These are phyloP conservation scores for Chrysogorgia sp. DNA, from an alignment of 92 coral and sea anemone genomes.

Conservation along the genomic window DNA sequence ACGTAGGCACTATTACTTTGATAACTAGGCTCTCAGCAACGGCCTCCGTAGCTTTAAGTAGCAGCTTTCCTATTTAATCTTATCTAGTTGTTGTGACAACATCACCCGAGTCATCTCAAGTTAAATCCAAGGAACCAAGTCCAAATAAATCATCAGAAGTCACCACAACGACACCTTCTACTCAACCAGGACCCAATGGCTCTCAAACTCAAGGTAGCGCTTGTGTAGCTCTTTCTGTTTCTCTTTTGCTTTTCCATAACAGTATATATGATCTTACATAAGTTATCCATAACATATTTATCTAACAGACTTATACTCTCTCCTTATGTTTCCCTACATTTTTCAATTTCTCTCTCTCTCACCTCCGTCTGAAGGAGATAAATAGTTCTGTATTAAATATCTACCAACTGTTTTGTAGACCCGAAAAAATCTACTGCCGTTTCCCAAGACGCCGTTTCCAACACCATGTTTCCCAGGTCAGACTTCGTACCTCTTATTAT, in stretches of 20 bases:
- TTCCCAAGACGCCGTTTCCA: neutral
- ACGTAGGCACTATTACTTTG: too few relatives aligned
- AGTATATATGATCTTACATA: too few relatives aligned
- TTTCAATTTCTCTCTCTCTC: too few relatives aligned
- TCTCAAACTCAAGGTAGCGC: neutral
- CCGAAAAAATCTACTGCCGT: neutral
- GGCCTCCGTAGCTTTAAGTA: too few relatives aligned
- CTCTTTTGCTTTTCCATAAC: too few relatives aligned
- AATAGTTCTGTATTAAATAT: neutral
- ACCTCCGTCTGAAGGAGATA: too few relatives aligned
- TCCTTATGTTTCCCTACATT: too few relatives aligned
- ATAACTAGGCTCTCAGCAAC: too few relatives aligned
- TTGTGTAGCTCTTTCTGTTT: too few relatives aligned
- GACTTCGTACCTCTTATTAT: neutral
- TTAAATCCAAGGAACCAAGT: neutral
- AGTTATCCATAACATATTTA: too few relatives aligned
- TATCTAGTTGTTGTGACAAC: conserved; percentile 3
- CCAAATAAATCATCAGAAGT: neutral
- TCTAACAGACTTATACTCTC: too few relatives aligned
- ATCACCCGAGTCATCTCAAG: conserved; percentile 2
- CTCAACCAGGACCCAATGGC: neutral
- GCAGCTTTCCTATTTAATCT: neutral
- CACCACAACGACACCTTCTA: conserved; percentile 1
- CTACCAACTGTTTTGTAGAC: neutral
- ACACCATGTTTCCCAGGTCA: conserved; percentile 3